These are phyloP conservation scores for Oryzias sinensis DNA, from an alignment of 2,797 vertebrate genomes.

Conservation along the genomic window DNA sequence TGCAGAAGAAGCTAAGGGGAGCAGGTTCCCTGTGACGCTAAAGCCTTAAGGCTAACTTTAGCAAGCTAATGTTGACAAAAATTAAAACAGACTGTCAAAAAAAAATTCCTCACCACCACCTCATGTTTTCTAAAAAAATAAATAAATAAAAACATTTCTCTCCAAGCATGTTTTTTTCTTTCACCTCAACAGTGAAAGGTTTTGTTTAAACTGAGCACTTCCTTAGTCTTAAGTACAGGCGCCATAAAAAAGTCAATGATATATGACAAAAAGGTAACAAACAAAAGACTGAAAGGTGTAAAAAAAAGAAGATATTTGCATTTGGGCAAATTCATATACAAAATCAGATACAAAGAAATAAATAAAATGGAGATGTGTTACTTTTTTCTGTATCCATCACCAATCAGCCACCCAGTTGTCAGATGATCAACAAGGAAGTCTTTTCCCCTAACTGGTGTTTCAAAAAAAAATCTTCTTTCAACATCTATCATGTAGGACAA, in stretches of 20 bases:
- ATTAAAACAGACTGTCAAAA: neutral
- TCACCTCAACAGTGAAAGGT: too few relatives aligned
- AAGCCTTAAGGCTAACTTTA: neutral
- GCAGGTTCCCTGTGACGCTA: neutral
- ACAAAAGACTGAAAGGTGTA: neutral
- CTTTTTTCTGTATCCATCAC: conserved; percentile 17
- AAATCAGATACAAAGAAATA: too few relatives aligned
- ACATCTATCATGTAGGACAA: neutral
- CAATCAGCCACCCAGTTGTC: conserved; percentile 44
- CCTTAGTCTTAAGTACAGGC: too few relatives aligned
- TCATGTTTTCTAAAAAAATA: too few relatives aligned
- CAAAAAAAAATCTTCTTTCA: conserved; percentile 25
- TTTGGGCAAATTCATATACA: too few relatives aligned
- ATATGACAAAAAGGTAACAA: neutral
- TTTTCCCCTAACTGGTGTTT: conserved; percentile 8
- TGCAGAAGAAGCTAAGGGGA: neutral
- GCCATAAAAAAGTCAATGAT: neutral
- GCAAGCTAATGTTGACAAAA: neutral
- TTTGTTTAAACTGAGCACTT: too few relatives aligned
- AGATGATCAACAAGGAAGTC: conserved; percentile 44
- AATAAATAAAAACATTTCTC: too few relatives aligned
- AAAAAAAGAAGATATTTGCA: neutral
- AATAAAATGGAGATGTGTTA: neutral
- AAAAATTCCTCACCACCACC: neutral
- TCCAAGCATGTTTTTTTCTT: too few relatives aligned